phyloP scores from a whole-genome alignment of 2,113 vertebrate genomes.

The Elephantulus edwardii region DNA sequence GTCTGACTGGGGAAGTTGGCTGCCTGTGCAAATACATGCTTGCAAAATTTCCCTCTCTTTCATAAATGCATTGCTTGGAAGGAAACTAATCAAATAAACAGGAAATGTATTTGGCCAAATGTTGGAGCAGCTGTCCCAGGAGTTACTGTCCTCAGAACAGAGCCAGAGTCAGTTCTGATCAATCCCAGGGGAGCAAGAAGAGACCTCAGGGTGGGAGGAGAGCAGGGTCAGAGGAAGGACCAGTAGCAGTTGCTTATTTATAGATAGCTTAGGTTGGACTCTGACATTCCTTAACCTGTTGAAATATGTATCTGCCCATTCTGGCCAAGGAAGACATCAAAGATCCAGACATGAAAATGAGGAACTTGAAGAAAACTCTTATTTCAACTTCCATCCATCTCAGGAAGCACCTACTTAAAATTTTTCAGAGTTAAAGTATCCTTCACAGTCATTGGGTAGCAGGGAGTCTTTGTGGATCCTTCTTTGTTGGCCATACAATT shows the following conservation, averaged over 20 bases:
- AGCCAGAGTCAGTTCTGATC: slow-evolving; percentile 41
- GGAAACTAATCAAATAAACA: slow-evolving; percentile 74
- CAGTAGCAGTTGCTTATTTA: not conserved
- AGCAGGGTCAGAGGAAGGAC: not conserved
- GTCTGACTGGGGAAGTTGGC: slow-evolving; percentile 51
- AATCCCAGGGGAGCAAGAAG: not conserved
- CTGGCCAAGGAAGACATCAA: slow-evolving; percentile 3
- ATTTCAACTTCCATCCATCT: not conserved
- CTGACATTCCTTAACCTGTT: not conserved
- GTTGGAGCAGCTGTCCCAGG: slow-evolving; percentile 53
- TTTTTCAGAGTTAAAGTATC: slow-evolving; percentile 9
- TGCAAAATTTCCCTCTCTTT: slow-evolving; percentile 68
- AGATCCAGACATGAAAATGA: slow-evolving; percentile 8
- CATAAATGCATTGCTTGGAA: slow-evolving; percentile 65
- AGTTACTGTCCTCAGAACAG: slow-evolving; percentile 63
- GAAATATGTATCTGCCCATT: not conserved
- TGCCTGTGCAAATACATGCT: slow-evolving; percentile 66
- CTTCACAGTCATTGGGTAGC: not conserved
- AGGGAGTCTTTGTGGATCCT: too few relatives aligned
- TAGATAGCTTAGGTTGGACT: not conserved
- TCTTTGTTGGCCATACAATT: not conserved
- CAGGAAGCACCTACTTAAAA: slow-evolving; percentile 9
- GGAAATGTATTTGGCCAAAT: slow-evolving; percentile 74
- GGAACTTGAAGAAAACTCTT: not conserved
- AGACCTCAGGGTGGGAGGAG: not conserved